phyloP scores from a whole-genome alignment of 1,140 invertebrate genomes.

The Akabosia matsudoensis region DNA sequence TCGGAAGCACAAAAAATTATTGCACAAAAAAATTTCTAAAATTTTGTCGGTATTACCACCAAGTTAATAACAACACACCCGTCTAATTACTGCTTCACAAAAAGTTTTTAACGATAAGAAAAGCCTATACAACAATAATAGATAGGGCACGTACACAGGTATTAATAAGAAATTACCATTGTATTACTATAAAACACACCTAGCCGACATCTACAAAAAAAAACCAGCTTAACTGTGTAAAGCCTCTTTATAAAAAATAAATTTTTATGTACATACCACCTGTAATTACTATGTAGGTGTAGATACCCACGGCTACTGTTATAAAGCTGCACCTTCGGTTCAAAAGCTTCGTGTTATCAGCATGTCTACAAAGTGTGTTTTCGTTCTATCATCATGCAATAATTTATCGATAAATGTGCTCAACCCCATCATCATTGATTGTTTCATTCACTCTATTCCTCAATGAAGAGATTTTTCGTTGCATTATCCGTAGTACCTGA shows the following conservation, averaged over 20 bases:
- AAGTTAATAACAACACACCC: background rate
- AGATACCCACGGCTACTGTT: background rate
- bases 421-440: background rate
- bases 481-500: background rate
- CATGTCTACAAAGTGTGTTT: background rate
- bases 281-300: background rate
- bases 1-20: conserved; percentile 12
- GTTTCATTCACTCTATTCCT: too few species aligned
- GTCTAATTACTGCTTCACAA: background rate
- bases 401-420: conserved; percentile 9
- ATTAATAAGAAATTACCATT: background rate
- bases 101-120: too few species aligned
- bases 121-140: too few species aligned
- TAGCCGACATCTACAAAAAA: background rate
- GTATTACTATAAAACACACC: background rate
- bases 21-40: conserved; percentile 12
- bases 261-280: background rate
- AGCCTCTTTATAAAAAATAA: background rate
- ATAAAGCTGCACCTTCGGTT: background rate
- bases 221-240: too few species aligned
- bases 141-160: background rate
- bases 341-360: background rate
- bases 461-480: background rate
- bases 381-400: background rate
- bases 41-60: background rate